Evolutionary conservation across 2,888 invertebrate genomes (phyloP).

Genomic region (Phragmatobia fuliginosa): DNA sequence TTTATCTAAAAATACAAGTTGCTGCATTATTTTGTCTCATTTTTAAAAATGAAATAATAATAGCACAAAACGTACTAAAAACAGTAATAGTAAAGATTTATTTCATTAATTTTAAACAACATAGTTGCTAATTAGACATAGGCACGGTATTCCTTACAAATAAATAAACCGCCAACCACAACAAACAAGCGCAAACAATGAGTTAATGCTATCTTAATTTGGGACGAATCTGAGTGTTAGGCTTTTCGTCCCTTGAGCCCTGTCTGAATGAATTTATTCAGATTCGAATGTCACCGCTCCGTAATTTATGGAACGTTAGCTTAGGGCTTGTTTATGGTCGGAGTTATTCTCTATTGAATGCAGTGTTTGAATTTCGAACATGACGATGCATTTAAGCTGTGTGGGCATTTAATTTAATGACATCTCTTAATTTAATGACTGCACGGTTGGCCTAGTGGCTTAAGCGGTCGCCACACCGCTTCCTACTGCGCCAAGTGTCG

Average conservation of each 20-base stretch:
- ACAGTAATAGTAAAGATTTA: background rate
- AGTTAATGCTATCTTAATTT: conserved; percentile 72
- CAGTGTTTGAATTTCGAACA: conserved; percentile 36
- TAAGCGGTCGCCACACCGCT: no score
- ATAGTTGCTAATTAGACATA: background rate
- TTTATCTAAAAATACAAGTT: background rate
- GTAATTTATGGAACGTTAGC: conserved; percentile 75
- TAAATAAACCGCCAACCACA: conserved; percentile 24
- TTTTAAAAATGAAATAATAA: no score
- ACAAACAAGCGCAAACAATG: conserved; percentile 52
- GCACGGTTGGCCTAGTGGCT: no score
- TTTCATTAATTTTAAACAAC: background rate
- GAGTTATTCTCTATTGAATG: conserved; percentile 61
- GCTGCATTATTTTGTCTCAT: no score
- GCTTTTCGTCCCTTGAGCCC: conserved; percentile 49
- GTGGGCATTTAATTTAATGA: conserved; percentile 32
- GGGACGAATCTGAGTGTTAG: conserved; percentile 60
- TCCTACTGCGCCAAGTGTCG: no score
- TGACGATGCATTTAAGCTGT: conserved; percentile 17
- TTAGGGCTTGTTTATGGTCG: conserved; percentile 70
- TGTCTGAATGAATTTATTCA: conserved; percentile 70
- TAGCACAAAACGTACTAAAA: no score
- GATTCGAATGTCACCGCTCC: conserved; percentile 71
- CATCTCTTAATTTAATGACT: no score
- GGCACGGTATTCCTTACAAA: conserved; percentile 5